Evolutionary conservation across 2,888 invertebrate genomes (phyloP).

Genomic region (Rhogogaster chlorosoma): DNA sequence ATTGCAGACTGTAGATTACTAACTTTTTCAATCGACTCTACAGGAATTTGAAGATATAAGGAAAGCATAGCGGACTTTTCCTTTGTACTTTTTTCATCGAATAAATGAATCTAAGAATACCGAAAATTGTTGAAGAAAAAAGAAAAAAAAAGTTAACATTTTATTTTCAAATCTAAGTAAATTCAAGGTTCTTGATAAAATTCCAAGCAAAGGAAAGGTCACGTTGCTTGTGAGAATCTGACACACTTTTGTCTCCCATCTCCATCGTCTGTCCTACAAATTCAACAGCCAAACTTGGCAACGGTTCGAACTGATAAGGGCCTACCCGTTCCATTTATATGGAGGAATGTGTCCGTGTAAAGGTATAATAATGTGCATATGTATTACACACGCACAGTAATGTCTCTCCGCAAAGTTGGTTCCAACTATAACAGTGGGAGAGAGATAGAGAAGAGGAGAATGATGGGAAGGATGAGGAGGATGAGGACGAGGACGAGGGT

Average conservation of each 20-base stretch:
- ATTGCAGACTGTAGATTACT: background rate
- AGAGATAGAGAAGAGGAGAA: background rate
- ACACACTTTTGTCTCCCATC: conserved; percentile 36
- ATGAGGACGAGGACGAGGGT: conserved; percentile 4
- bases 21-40: background rate
- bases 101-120: background rate
- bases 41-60: background rate
- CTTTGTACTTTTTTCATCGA: too few relatives aligned
- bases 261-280: conserved; percentile 27
- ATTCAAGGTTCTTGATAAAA: background rate
- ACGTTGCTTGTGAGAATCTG: conserved; percentile 1
- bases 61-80: too few relatives aligned
- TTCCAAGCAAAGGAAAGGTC: background rate
- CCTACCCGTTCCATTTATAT: conserved; percentile 8
- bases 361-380: background rate
- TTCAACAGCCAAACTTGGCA: conserved; percentile 37
- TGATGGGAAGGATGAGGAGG: background rate
- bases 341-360: background rate
- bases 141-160: background rate
- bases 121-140: background rate
- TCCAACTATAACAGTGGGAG: background rate
- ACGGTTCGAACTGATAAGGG: conserved; percentile 33
- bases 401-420: background rate
- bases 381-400: background rate
- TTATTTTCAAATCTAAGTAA: background rate